Base-by-base conservation (phyloP, 2,888 invertebrate genomes). In the Brenthis daphne region DNA sequence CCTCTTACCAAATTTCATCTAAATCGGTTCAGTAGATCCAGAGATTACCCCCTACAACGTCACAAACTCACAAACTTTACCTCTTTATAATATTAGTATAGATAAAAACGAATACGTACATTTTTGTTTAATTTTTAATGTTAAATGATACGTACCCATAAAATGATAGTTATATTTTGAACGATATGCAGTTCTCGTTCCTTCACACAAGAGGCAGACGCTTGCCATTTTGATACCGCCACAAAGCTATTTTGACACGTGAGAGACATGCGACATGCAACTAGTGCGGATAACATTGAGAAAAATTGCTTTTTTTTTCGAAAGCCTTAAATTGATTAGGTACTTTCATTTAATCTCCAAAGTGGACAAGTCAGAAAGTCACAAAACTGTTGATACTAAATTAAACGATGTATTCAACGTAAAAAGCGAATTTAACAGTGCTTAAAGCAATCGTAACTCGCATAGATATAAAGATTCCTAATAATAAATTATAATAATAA, bases 231-330 rank as follows among this genome's bases (percentile, higher is more conserved):
- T 60, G 50, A 60, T 60, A 50, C 60, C 50, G 60, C 50, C 60
- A 60, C 60, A 33, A 60, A 60, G 60, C 60, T 60, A 60, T 60
- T 60, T 60, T 63, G 53, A 63, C 53, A 63, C 63, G 63, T 63
- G 63, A 63, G 63, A 43, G 37, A 53, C 63, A 16, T 63, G 54
- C 53, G 53, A 53, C 63, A 50, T 50, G 60, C 60, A 33, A 16
- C 60, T 24, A 48, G 29, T 29, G 60, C 60, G 33, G 50, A 50
- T 50, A 50, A 60, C 16, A 60, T 60, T 60, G 48, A n/a, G n/a
- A 12, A 24, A 24, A 29, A 4, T 29, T 29, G 0, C 5, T 29
- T 29, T 29, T 29, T 29, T 29, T 29, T 29, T 4, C 29, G 29
- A 4, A 29, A 29, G 5, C 5, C 29, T 29, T 5, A 29, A 43